Evolutionary conservation across 2,888 invertebrate species (phyloP), one percentile per base, ranked within the genome.

Genomic region (Tachystola acroxantha): DNA sequence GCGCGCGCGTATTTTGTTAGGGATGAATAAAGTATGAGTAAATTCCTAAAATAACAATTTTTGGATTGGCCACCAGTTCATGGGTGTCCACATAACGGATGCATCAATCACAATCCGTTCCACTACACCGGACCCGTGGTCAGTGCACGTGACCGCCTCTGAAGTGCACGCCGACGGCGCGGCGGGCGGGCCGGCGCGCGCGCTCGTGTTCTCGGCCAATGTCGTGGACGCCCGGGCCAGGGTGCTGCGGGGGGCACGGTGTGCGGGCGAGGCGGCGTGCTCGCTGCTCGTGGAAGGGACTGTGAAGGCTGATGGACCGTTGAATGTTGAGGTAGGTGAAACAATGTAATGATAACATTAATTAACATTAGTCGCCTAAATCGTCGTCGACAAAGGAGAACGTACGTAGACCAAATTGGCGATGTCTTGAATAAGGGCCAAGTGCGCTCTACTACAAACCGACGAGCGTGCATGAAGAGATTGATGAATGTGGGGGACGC

Each of bases 21-120:
- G n/a, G n/a, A n/a, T n/a, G n/a, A n/a, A n/a, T n/a, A n/a, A n/a
- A n/a, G n/a, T n/a, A n/a, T n/a, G n/a, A n/a, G n/a, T n/a, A n/a
- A n/a, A n/a, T n/a, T n/a, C n/a, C n/a, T n/a, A n/a, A n/a, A n/a
- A n/a, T n/a, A n/a, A n/a, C n/a, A n/a, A n/a, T n/a, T n/a, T n/a
- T n/a, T n/a, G n/a, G n/a, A n/a, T n/a, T n/a, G n/a, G 2, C 6
- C 10, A 5, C n/a, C 70, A 96, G 93, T 96, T 96, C 68, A 94
- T 95, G 92, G 94, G 95, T 7, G 90, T 96, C 11, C 94, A 95
- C 63, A 89, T 96, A 36, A 92, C 93, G 61, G 93, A 94, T 81
- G 94, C 66, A 64, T 91, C 65, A 81, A 89, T 78, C 1, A 75
- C 56, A 1, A 56, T 81, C 10, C 53, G 62, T 22, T 64, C 55